These are phyloP conservation scores for Blastobasis lacticolella DNA, from an alignment of 2,888 invertebrate genomes.

Conservation along the genomic window DNA sequence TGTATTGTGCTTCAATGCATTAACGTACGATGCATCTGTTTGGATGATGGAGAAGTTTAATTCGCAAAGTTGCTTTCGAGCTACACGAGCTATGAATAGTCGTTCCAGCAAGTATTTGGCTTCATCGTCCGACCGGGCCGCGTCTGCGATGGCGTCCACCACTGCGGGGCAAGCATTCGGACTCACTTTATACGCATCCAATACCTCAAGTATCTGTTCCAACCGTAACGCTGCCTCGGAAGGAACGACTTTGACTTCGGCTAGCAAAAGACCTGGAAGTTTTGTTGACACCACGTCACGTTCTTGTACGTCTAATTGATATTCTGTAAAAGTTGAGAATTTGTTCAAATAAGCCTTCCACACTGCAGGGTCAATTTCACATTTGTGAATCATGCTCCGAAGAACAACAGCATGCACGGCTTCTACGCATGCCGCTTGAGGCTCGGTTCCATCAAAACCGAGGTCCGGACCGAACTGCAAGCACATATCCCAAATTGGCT, in stretches of 20 bases:
- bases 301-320: slow-evolving; percentile 30
- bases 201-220: slow-evolving; percentile 24
- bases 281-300: slow-evolving; percentile 19
- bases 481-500: slow-evolving; percentile 33
- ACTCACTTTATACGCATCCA: slow-evolving; percentile 26
- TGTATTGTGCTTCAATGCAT: slow-evolving; percentile 40
- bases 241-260: slow-evolving; percentile 13
- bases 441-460: slow-evolving; percentile 37
- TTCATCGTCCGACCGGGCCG: slow-evolving; percentile 21
- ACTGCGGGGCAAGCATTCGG: slow-evolving; percentile 21
- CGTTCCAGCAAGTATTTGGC: slow-evolving; percentile 22
- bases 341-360: slow-evolving; percentile 27
- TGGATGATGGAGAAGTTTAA: slow-evolving; percentile 31
- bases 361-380: slow-evolving; percentile 18
- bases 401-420: slow-evolving; percentile 46
- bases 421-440: slow-evolving; percentile 36
- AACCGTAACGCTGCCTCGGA: slow-evolving; percentile 14
- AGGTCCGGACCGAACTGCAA: slow-evolving; percentile 37
- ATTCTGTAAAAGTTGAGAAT: slow-evolving; percentile 35
- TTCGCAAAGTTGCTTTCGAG: slow-evolving; percentile 32
- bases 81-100: slow-evolving; percentile 29
- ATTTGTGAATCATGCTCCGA: slow-evolving; percentile 28
- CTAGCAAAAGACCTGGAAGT: slow-evolving; percentile 21
- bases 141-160: slow-evolving; percentile 19
- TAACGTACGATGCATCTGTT: slow-evolving; percentile 37